Evolutionary conservation across 2,797 vertebrate species (phyloP).

Genomic region (Rhinella marina): DNA sequence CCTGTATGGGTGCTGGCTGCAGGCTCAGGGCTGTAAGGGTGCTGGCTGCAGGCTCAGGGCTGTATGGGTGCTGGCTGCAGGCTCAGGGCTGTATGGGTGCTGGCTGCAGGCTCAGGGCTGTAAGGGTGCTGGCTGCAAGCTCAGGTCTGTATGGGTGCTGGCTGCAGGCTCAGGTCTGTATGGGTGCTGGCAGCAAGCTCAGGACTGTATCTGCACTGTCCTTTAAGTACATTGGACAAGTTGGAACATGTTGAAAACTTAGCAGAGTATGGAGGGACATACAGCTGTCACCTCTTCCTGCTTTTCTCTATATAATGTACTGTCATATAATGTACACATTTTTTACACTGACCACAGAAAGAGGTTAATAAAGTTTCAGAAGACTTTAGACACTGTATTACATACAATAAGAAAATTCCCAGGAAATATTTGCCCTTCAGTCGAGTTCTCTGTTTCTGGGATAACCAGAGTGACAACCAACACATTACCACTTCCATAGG

Average conservation of each 20-base stretch:
- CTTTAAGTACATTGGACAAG: slow-evolving; percentile 33
- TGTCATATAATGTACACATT: background rate
- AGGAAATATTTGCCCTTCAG: background rate
- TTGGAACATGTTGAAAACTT: slow-evolving; percentile 59
- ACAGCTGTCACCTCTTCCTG: slow-evolving; percentile 19
- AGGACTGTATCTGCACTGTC: background rate
- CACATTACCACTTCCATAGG: background rate
- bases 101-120: background rate
- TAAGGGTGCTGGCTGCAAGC: no score
- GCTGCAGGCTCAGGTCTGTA: background rate
- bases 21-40: background rate
- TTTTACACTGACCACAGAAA: background rate
- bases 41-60: background rate
- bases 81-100: background rate
- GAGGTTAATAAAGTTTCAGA: background rate
- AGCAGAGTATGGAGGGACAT: background rate
- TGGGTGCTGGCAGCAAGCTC: background rate
- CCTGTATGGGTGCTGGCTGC: background rate
- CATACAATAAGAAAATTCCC: background rate
- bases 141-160: background rate
- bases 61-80: background rate
- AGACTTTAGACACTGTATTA: background rate
- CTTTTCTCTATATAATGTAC: background rate
- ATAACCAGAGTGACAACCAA: background rate
- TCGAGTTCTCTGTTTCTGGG: background rate